These are phyloP conservation scores for Lynx canadensis DNA, from an alignment of 2,113 vertebrate genomes.

Conservation along the genomic window DNA sequence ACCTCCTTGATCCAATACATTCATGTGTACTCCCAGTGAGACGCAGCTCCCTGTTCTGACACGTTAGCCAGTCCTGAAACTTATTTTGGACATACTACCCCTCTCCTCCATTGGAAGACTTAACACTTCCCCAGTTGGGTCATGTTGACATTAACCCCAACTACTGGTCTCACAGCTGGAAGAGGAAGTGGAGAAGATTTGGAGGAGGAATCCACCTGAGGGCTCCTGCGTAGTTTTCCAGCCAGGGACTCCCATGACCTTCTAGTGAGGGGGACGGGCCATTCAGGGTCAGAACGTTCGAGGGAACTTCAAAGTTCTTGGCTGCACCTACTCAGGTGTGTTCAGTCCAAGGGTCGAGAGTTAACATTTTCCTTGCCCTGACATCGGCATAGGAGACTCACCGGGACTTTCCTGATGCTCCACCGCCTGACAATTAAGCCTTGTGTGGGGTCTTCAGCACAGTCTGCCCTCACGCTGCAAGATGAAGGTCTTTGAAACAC, in stretches of 20 bases:
- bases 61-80: neutral
- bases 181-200: neutral
- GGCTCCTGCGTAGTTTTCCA: neutral
- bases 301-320: neutral
- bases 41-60: neutral
- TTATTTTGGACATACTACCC: fast-evolving
- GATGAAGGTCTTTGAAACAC: neutral
- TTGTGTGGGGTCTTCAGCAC: neutral
- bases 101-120: neutral
- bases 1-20: too few species aligned
- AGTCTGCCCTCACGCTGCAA: neutral
- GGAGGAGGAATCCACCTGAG: too few species aligned
- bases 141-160: neutral
- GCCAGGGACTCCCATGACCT: neutral
- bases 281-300: neutral
- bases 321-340: too few species aligned
- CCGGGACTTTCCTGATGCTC: neutral
- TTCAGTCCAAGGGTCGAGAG: neutral
- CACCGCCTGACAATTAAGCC: neutral
- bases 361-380: neutral
- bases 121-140: neutral
- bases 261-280: neutral
- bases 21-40: neutral
- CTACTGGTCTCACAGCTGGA: neutral
- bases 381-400: too few species aligned